Base-by-base conservation (phyloP, 2,888 invertebrate genomes). In the Mimachlamys varia region DNA sequence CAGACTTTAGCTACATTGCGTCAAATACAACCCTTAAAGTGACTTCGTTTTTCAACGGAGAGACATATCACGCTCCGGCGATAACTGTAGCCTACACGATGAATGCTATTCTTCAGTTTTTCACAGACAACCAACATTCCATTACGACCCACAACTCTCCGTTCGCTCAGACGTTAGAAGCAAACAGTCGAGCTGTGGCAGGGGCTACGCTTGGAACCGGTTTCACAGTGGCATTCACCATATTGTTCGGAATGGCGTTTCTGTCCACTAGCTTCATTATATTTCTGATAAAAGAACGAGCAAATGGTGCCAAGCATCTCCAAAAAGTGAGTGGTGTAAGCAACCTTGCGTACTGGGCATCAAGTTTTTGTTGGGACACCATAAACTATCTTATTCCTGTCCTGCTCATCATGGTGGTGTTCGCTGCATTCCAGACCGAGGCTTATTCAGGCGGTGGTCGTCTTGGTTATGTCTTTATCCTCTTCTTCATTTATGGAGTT, bases 21-120 rank as follows among this genome's bases (percentile, higher is more conserved):
- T 50, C 49, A n/a, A 91, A 90, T 92, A 19, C 87, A 88, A 38
- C 38, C 0, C 76, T 91, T 0, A 89, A 88, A 37, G 92, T 91
- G 0, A 92, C 91, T 0, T 98, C 98, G 0, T 98, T 98, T 97
- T 98, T 98, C 96, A 98, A 98, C 95, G 98, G 98, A 95, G 98
- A 98, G 95, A 98, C 98, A 0, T 98, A 97, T 94, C 98, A 98
- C 95, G 97, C 98, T 89, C 97, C 98, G 0, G 98, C 98, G 0
- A 97, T 98, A 0, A 97, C 98, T 0, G 96, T 98, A 7, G 97
- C 97, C 89, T 91, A 93, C 50, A 88, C 94, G 1, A 95, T 95
- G 92, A 94, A 94, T 89, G 93, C 94, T 0, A 33, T 96, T 19
- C 87, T 91, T 38, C 90, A 92, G 89, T 92, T 93, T 88, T 92